Base-by-base conservation (phyloP, 2,888 invertebrate genomes). In the Caenorhabditis doughertyi region DNA sequence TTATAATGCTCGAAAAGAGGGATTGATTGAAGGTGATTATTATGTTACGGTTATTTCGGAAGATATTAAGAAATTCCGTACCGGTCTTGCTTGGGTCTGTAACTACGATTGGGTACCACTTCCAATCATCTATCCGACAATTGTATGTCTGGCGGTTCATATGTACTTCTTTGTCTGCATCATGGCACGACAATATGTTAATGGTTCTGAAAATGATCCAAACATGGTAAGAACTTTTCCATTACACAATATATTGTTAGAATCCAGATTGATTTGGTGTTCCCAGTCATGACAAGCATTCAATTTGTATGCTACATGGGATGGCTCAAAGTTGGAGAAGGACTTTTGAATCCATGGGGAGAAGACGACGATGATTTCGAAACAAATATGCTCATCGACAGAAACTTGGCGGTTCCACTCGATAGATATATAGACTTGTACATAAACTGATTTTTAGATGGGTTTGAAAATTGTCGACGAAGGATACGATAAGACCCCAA, bases 41-140 rank as follows among this genome's bases (percentile, higher is more conserved):
- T 87, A 87, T 68, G 85, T 85, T 7, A 85, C 84, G 7, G 84
- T 87, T 21, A 73, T 87, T 25, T 87, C 87, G 13, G 85, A 90
- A 86, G 89, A 89, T 55, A 87, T 89, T 51, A 83, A 81, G 51
- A 84, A 87, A 64, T 90, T 90, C 58, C 87, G 90, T 27, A 88
- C 88, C 32, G 87, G 86, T 56, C 79, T 91, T 7, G 89, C 89
- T 13, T 87, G 86, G 84, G 79, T 90, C 27, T 90, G 89, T 74
- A 88, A 88, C 55, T 90, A 90, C 79, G 91, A 91, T 67, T 91
- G 91, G 91, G 85, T 90, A 8, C 91, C 91, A 3, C 87, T 91
- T 27, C 91, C 91, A 2, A 85, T 91, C 29, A 85, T 89, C 42
- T 91, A 91, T 77, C 90, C 91, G 3, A 90, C 91, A 29, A 89